Conservation (phyloP, 2,113 vertebrate genomes). For the Marmota flaviventris region DNA sequence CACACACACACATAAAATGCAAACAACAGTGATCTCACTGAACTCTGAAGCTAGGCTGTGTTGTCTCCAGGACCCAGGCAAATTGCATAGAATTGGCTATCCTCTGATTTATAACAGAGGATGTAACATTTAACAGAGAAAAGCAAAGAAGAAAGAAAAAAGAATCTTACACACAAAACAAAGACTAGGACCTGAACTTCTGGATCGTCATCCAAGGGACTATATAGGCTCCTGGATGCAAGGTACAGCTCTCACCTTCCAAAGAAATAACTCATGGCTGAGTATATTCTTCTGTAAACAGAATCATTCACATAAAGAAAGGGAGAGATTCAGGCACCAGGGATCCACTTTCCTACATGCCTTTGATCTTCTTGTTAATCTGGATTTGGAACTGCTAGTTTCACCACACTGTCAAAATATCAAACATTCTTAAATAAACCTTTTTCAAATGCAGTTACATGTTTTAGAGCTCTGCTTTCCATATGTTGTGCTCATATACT, state of each 20-base stretch:
- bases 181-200: not conserved
- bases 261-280: not conserved
- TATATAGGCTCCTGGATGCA: not conserved
- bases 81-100: not conserved
- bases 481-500: not conserved
- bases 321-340: not conserved
- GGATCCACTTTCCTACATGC: not conserved
- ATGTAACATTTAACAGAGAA: not conserved
- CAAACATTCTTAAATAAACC: not conserved
- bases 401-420: not conserved
- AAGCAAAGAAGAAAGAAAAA: not conserved
- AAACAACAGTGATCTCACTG: not conserved
- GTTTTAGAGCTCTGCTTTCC: not conserved
- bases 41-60: not conserved
- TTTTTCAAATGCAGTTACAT: not conserved
- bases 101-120: not conserved
- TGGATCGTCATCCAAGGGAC: not conserved
- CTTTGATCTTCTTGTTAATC: not conserved
- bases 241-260: not conserved
- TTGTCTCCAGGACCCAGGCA: not conserved
- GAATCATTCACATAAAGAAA: not conserved
- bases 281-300: not conserved
- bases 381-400: not conserved
- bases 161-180: not conserved
- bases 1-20: not conserved